Evolutionary conservation across 2,797 vertebrate genomes (phyloP).

Genomic region (Pristis pectinata): DNA sequence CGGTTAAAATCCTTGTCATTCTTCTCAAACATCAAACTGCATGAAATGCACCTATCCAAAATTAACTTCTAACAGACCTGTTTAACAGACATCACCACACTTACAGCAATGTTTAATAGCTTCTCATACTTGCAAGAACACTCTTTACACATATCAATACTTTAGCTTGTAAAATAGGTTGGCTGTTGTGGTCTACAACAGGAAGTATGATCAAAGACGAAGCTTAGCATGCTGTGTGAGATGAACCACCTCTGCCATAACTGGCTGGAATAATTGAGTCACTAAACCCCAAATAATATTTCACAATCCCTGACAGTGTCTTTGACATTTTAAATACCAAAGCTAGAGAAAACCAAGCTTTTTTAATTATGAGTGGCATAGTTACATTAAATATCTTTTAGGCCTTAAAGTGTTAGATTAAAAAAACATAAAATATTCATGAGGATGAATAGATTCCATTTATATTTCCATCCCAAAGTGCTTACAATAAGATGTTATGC

Average conservation of each 20-base stretch:
- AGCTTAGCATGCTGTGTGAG: background rate
- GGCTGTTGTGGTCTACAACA: background rate
- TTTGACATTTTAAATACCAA: background rate
- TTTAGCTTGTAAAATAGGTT: background rate
- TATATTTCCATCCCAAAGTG: background rate
- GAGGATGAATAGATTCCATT: background rate
- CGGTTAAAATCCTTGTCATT: background rate
- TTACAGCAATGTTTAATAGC: background rate
- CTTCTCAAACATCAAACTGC: background rate
- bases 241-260: conserved; percentile 6
- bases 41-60: background rate
- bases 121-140: background rate
- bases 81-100: background rate
- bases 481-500: background rate
- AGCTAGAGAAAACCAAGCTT: background rate
- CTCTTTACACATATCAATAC: background rate
- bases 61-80: background rate
- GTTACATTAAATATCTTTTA: conserved; percentile 10
- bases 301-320: background rate
- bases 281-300: conserved; percentile 20
- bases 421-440: conserved; percentile 14
- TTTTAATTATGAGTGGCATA: background rate
- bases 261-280: conserved; percentile 18
- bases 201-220: background rate
- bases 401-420: background rate